Percentiles rank a stretch among this genome's conserved stretches.
These are phyloP conservation scores for Leptobrachium ailaonicum DNA, from an alignment of 2,113 vertebrate genomes.

Conservation along the genomic window DNA sequence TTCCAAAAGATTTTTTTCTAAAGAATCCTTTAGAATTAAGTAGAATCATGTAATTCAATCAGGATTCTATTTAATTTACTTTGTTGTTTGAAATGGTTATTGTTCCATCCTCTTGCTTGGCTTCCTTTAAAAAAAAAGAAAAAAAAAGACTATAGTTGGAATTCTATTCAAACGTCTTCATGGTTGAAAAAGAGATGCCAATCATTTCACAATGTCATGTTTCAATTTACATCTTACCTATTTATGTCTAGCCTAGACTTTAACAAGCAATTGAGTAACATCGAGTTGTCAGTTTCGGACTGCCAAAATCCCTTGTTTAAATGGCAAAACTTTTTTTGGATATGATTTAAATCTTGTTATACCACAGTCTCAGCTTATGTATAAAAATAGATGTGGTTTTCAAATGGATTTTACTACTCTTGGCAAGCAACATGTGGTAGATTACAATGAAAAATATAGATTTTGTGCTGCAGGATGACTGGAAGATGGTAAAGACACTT, in stretches of 20 bases:
- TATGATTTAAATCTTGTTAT: not conserved
- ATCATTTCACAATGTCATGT: not conserved
- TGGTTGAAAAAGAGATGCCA: conserved; percentile 1
- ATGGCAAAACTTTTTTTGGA: not conserved
- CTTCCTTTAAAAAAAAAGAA: conserved; percentile 17
- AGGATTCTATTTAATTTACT: too few relatives aligned
- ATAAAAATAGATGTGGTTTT: not conserved
- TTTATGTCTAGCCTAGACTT: not conserved
- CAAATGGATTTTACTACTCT: not conserved
- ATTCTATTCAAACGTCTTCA: conserved; percentile 3
- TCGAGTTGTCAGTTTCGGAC: not conserved
- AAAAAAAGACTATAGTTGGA: not conserved
- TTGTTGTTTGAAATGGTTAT: too few relatives aligned
- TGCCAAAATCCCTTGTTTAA: not conserved
- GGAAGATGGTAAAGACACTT: too few relatives aligned
- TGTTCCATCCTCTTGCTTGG: too few relatives aligned
- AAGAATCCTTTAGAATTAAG: conserved; percentile 17
- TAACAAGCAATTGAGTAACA: not conserved
- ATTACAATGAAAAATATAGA: too few relatives aligned
- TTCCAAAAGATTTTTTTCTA: not conserved
- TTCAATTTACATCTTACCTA: not conserved
- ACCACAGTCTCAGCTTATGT: not conserved
- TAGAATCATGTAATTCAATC: too few relatives aligned
- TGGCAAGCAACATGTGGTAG: not conserved
- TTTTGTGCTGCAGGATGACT: too few relatives aligned